A percentile compares a stretch with the other conserved stretches of the same genome.
Evolutionary conservation across 2,888 invertebrate species (phyloP).

Genomic region (Tetragonisca angustula): DNA sequence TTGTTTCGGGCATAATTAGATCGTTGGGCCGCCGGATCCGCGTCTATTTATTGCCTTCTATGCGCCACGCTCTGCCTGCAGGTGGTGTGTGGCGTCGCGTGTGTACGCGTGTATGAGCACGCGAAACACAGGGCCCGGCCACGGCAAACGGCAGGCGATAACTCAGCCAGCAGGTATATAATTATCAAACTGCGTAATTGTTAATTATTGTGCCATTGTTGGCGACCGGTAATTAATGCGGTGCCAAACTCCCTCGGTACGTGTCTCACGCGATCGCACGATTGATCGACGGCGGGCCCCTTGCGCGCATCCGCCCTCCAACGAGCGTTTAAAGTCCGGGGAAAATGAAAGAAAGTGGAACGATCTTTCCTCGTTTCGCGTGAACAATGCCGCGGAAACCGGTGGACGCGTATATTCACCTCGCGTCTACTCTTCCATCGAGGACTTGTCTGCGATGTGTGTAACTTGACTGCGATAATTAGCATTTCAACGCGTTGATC

Average conservation of each 20-base stretch:
- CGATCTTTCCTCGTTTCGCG: not conserved
- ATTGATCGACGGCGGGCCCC: constrained; percentile 60
- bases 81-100: constrained; percentile 18
- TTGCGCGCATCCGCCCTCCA: constrained; percentile 17
- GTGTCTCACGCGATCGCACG: constrained; percentile 72
- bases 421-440: not conserved
- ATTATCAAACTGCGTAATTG: constrained; percentile 82
- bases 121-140: constrained; percentile 43
- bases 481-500: not conserved
- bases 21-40: constrained; percentile 58
- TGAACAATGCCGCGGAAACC: not conserved
- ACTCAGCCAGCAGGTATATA: constrained; percentile 78
- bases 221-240: constrained; percentile 78
- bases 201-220: constrained; percentile 83
- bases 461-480: not conserved
- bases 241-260: constrained; percentile 71
- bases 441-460: not conserved
- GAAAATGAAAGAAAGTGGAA: not conserved
- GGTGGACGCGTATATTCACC: not conserved
- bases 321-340: constrained; percentile 26
- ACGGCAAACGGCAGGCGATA: constrained; percentile 70
- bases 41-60: constrained; percentile 61
- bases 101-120: constrained; percentile 19
- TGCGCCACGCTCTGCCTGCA: constrained; percentile 33
- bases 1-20: constrained; percentile 65